Evolutionary conservation across 1,140 invertebrate genomes (phyloP), one percentile per base, ranked within the genome.

Genomic region (Orussus abietinus): DNA sequence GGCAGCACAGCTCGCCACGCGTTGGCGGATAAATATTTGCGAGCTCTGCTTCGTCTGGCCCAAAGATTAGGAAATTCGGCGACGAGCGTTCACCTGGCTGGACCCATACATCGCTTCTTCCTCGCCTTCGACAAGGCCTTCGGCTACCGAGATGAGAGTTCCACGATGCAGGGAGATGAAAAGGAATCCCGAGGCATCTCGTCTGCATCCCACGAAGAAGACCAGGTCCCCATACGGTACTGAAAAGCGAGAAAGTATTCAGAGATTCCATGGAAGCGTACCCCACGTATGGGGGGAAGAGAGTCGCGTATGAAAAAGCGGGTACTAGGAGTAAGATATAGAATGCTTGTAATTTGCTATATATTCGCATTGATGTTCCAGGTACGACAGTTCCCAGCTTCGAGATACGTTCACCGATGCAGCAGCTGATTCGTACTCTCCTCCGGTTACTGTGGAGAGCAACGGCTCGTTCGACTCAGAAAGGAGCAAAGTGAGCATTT

Each of bases 91-190:
- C 83, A 90, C 54, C 71, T 94, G 13, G 83, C 81, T 33, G 79
- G 88, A 30, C 78, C 81, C 6, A 74, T 72, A 40, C 65, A 69
- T 45, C 53, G 82, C 31, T 92, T 93, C 62, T 94, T 96, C 64
- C 64, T 86, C n/a, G 81, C 85, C 5, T 96, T 96, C 64, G 86
- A 90, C 60, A 88, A 87, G 72, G 84, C 88, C 11, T 80, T 81
- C 38, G 77, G 78, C 3, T 49, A 58, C 12, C 50, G 51, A 32
- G 41, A 50, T 7, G 41, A 4, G 7, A 35, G 7, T n/a, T n/a
- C 32, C 18, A 43, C 47, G 4, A 50, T 45, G 40, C 45, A 42
- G 37, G 44, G 52, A 5, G 41, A 49, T 13, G 43, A 46, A 30
- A 60, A 75, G 3, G 77, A n/a, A n/a, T n/a, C n/a, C n/a, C n/a